phyloP scores from a whole-genome alignment of 2,113 vertebrate genomes.

The Stomatorhinus ivindoensis region DNA sequence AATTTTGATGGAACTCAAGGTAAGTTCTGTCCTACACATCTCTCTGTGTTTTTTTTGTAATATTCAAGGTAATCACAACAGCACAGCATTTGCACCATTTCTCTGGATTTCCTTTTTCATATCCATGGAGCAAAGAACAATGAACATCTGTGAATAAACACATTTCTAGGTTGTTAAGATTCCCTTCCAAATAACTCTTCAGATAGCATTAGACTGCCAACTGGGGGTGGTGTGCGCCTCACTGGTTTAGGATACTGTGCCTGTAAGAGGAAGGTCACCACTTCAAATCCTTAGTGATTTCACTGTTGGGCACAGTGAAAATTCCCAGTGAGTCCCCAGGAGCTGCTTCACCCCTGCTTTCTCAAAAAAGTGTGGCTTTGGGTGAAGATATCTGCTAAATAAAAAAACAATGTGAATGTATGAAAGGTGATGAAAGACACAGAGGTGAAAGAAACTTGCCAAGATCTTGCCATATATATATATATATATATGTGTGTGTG shows the following conservation, averaged over 20 bases:
- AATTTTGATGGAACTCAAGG: background rate
- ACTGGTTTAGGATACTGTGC: background rate
- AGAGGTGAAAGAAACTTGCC: background rate
- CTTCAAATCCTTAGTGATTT: background rate
- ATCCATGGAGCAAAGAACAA: background rate
- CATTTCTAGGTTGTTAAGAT: background rate
- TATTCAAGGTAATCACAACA: background rate
- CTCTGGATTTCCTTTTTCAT: background rate
- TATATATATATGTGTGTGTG: background rate
- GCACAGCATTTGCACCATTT: background rate
- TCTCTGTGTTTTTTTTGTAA: background rate
- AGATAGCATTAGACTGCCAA: background rate
- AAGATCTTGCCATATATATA: background rate
- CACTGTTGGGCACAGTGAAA: background rate
- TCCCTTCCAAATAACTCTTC: background rate
- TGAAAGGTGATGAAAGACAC: background rate
- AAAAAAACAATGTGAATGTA: background rate
- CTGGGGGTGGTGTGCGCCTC: background rate
- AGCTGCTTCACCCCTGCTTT: background rate
- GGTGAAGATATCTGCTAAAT: background rate
- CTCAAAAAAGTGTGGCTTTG: background rate
- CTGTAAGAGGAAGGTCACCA: background rate
- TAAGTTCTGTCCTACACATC: background rate
- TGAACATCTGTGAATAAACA: background rate
- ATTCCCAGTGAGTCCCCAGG: background rate